These are phyloP conservation scores for Metridium senile DNA, from an alignment of 92 coral and sea anemone species.

Conservation along the genomic window DNA sequence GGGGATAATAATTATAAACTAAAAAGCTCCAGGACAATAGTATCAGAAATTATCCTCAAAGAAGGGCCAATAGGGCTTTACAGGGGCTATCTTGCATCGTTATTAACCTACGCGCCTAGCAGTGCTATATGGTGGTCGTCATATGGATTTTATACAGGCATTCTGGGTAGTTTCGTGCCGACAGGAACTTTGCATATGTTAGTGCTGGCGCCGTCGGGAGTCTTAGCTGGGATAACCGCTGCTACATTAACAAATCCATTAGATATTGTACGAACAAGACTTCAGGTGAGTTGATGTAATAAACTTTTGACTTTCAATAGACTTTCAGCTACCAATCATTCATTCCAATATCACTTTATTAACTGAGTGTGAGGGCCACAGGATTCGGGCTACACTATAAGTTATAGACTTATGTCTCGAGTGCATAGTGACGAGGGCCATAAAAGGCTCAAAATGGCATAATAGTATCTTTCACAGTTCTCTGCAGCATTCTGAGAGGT, in stretches of 20 bases:
- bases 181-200: conserved; percentile 88
- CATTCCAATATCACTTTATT: too few species aligned
- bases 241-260: conserved; percentile 91
- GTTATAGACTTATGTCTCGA: too few species aligned
- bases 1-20: conserved; percentile 55
- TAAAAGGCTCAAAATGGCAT: too few species aligned
- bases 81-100: conserved; percentile 86
- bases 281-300: conserved; percentile 65
- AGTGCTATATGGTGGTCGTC: conserved; percentile 99
- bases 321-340: too few species aligned
- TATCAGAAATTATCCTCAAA: conserved; percentile 57
- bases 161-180: conserved; percentile 81
- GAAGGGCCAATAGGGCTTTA: conserved; percentile 78
- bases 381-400: too few species aligned
- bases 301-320: too few species aligned
- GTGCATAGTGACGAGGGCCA: too few species aligned
- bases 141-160: conserved; percentile 78
- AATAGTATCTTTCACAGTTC: too few species aligned
- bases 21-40: conserved; percentile 68
- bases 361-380: too few species aligned
- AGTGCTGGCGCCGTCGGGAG: conserved; percentile 85
- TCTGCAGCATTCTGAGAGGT: too few species aligned
- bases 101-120: conserved; percentile 94
- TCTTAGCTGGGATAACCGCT: conserved; percentile 88
- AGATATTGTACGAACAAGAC: conserved; percentile 89